Evolutionary conservation across 2,113 vertebrate genomes (phyloP), one percentile per base, ranked within the genome.

Genomic region (Fulica atra): DNA sequence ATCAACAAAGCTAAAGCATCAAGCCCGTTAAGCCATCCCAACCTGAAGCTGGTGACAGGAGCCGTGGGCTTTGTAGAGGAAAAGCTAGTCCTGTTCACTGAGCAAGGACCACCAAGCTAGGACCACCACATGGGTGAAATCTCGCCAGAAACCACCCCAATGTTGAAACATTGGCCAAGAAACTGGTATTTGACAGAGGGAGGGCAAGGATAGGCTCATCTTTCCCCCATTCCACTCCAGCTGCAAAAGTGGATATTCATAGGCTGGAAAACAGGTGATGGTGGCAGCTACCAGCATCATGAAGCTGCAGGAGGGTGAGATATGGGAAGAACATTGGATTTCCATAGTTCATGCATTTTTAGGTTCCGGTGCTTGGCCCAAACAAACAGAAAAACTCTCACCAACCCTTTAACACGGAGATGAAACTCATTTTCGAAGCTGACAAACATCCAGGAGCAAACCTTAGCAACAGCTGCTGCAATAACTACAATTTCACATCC

Each of bases 41-140:
- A 33, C 7, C 7, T 46, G 11, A 65, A 44, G 1, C 0, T 73
- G 17, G 11, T 10, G 73, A 83, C 0, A 0, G 18, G 60, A 74
- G 56, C 59, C 0, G 1, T 24, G 33, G 68, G 80, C 42, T 73
- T 50, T 91, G 63, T 1, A 33, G 40, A 74, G 36, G 77, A 7
- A 0, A 83, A 77, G 68, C 48, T 82, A 82, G 40, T 24, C 14
- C 36, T 48, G 31, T 19, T 57, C 12, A n/a, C 13, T 9, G 61
- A 89, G 65, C 42, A 68, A 29, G 42, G 16, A 42, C 42, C 42
- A 42, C 42, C 42, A 42, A 42, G 42, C 42, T 16, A 42, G 28
- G 81, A 85, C 78, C 66, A 87, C 56, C 56, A 20, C 35, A 24
- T 1, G 8, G n/a, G 73, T 64, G 65, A 91, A 91, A 54, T 60